Conservation (phyloP, 2,888 invertebrate genomes). For the Stratiomys singularior region DNA sequence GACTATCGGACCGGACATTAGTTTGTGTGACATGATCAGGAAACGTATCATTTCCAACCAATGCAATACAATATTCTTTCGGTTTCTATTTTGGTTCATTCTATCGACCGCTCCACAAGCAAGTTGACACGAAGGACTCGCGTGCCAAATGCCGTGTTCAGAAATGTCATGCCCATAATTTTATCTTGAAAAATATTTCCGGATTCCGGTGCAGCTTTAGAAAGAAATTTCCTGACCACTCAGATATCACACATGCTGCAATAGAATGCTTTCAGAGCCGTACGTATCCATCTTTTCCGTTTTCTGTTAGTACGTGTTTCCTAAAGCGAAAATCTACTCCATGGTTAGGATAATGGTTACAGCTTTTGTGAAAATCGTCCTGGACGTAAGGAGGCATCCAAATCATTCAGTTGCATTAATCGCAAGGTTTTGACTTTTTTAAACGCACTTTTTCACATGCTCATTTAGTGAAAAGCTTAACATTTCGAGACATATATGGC, state of each 20-base stretch:
- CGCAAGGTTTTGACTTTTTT: too few species aligned
- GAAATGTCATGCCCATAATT: slow-evolving; percentile 49
- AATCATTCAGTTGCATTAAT: too few species aligned
- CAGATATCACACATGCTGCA: slow-evolving; percentile 12
- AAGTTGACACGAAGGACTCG: neutral
- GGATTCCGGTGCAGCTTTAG: slow-evolving; percentile 39
- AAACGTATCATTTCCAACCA: slow-evolving; percentile 36
- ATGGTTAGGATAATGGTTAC: neutral
- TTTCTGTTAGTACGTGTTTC: slow-evolving; percentile 4
- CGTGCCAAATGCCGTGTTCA: slow-evolving; percentile 36
- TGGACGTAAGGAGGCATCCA: too few species aligned
- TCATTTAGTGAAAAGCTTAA: too few species aligned
- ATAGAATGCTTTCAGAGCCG: neutral
- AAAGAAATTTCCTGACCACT: slow-evolving; percentile 41
- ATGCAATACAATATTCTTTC: slow-evolving; percentile 12
- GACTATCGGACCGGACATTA: slow-evolving; percentile 22
- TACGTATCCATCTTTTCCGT: slow-evolving; percentile 23
- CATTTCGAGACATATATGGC: too few species aligned
- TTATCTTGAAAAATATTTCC: slow-evolving; percentile 52
- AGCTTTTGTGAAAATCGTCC: neutral
- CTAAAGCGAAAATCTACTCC: neutral
- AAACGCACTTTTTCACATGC: too few species aligned
- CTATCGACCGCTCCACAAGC: neutral
- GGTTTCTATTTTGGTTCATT: neutral
- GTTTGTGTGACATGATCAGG: slow-evolving; percentile 29